phyloP scores from a whole-genome alignment of 2,797 vertebrate genomes.

The Champsocephalus gunnari region DNA sequence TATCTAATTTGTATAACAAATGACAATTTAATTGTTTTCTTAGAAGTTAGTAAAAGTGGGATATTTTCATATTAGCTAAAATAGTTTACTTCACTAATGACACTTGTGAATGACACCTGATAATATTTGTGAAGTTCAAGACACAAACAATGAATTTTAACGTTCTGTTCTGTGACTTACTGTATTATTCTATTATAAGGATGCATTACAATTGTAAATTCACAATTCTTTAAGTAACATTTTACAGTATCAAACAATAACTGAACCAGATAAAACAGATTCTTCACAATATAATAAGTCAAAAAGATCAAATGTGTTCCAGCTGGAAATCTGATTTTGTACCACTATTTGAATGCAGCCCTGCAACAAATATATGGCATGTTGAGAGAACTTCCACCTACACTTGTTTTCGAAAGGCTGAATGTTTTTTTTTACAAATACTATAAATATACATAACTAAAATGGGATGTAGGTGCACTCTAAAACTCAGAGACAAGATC shows the following conservation, averaged over 20 bases:
- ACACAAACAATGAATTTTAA: neutral
- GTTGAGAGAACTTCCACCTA: constrained; percentile 9
- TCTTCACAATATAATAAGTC: constrained; percentile 8
- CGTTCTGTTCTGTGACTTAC: neutral
- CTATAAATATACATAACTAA: constrained; percentile 26
- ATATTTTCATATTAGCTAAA: constrained; percentile 27
- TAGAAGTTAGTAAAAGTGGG: neutral
- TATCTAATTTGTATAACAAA: constrained; percentile 17
- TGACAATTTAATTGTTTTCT: constrained; percentile 14
- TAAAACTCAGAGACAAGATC: constrained; percentile 28
- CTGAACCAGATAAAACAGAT: neutral
- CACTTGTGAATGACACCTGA: constrained; percentile 43
- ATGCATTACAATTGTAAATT: constrained; percentile 11
- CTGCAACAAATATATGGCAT: neutral
- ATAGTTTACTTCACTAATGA: constrained; percentile 45
- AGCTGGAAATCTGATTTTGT: neutral
- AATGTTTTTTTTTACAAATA: constrained; percentile 31
- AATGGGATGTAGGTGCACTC: constrained; percentile 33
- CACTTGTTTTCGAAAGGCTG: neutral
- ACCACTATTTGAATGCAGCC: constrained; percentile 1
- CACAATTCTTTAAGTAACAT: neutral
- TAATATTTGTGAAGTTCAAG: constrained; percentile 19
- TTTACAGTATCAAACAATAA: neutral
- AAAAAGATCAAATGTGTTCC: neutral
- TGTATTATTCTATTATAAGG: neutral